phyloP scores from a whole-genome alignment of 2,797 vertebrate genomes.

The Ceryle rudis region DNA sequence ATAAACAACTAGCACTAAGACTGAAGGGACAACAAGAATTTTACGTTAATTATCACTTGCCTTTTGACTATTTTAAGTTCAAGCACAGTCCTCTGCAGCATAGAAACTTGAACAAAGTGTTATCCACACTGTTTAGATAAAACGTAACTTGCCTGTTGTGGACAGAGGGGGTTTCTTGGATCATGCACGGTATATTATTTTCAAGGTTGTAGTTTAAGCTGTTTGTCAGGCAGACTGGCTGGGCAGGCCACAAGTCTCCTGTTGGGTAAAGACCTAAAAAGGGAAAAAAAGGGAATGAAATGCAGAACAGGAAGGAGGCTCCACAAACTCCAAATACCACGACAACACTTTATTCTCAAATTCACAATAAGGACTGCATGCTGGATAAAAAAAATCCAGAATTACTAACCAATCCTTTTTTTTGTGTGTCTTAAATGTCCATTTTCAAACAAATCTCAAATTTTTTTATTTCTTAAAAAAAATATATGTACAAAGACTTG shows the following conservation, averaged over 20 bases:
- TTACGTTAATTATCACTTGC: not conserved
- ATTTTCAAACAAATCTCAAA: not conserved
- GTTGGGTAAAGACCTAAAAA: slow-evolving; percentile 82
- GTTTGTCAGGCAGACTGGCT: slow-evolving; percentile 88
- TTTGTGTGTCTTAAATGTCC: not conserved
- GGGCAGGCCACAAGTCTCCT: slow-evolving; percentile 89
- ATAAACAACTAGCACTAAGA: not conserved
- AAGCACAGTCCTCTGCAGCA: not conserved
- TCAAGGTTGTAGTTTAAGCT: slow-evolving; percentile 90
- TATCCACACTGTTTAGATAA: not conserved
- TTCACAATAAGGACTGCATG: not conserved
- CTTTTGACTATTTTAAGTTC: not conserved
- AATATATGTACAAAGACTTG: not conserved
- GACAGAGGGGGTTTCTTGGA: slow-evolving; percentile 81
- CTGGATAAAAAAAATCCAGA: not conserved
- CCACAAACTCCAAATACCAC: not conserved
- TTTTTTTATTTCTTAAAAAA: not conserved
- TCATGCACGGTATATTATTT: slow-evolving; percentile 81
- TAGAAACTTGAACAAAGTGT: not conserved
- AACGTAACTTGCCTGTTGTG: slow-evolving; percentile 85
- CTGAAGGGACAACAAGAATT: not conserved
- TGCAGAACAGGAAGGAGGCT: not conserved
- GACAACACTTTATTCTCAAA: not conserved
- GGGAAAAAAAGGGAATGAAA: slow-evolving; percentile 15
- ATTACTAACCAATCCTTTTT: not conserved